Conservation (phyloP, 2,113 vertebrate species). For the Caracal caracal region DNA sequence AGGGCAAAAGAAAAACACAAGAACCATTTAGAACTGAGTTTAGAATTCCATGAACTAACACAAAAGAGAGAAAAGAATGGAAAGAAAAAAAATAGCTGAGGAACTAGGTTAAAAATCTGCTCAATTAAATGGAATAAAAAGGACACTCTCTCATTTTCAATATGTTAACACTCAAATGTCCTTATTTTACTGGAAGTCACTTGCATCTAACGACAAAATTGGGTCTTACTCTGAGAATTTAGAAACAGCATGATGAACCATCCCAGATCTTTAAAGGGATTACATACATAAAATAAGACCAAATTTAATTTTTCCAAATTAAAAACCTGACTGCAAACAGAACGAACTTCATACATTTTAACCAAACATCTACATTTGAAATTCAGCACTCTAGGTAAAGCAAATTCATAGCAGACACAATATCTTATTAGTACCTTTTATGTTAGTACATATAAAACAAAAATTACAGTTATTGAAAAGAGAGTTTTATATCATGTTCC, state of each 20-base stretch:
- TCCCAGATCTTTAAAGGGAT: slow-evolving; percentile 40
- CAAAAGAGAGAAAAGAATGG: neutral
- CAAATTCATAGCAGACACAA: slow-evolving; percentile 53
- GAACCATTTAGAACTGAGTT: slow-evolving; percentile 42
- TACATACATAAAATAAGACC: slow-evolving; percentile 44
- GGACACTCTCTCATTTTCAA: slow-evolving; percentile 44
- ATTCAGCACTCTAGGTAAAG: slow-evolving; percentile 51
- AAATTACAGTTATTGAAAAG: slow-evolving; percentile 66
- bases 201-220: slow-evolving; percentile 29
- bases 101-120: slow-evolving; percentile 46
- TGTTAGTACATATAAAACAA: slow-evolving; percentile 78
- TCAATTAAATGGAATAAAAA: slow-evolving; percentile 40
- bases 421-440: slow-evolving; percentile 78
- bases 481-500: slow-evolving; percentile 52
- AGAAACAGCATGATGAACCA: slow-evolving; percentile 46
- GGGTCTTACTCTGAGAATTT: slow-evolving; percentile 55
- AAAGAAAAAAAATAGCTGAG: neutral
- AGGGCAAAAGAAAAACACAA: slow-evolving; percentile 57
- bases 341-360: slow-evolving; percentile 58
- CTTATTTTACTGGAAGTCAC: slow-evolving; percentile 51
- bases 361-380: slow-evolving; percentile 58
- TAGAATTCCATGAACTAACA: slow-evolving; percentile 54
- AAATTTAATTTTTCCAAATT: slow-evolving; percentile 67
- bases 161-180: slow-evolving; percentile 42
- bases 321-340: slow-evolving; percentile 60